phyloP scores from a whole-genome alignment of 2,113 vertebrate genomes.

The Fulmarus glacialis region DNA sequence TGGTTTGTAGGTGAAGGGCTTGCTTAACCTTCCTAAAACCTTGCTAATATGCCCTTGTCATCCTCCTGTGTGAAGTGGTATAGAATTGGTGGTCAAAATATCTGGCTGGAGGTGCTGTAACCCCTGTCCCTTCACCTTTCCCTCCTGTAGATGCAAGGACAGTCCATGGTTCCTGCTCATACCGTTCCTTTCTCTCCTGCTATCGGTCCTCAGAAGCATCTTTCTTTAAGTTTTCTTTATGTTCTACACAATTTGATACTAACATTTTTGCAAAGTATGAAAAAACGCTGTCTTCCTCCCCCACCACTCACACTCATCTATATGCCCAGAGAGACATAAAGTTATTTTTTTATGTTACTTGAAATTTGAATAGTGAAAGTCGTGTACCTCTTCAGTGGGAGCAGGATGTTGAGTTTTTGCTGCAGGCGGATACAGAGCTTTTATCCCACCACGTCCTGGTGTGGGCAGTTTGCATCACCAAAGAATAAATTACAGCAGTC shows the following conservation, averaged over 20 bases:
- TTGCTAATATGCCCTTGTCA: not conserved
- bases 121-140: not conserved
- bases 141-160: not conserved
- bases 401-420: slow-evolving; percentile 34
- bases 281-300: slow-evolving; percentile 33
- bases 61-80: not conserved
- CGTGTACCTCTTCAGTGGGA: slow-evolving; percentile 10
- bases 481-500: not conserved
- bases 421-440: slow-evolving; percentile 41
- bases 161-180: not conserved
- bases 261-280: slow-evolving; percentile 26
- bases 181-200: not conserved
- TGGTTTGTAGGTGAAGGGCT: not conserved
- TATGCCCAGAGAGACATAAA: not conserved
- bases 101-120: not conserved
- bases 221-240: not conserved
- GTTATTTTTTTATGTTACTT: not conserved
- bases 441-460: not conserved
- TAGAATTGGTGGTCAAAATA: not conserved
- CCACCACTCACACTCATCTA: not conserved
- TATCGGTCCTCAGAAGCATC: not conserved
- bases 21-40: not conserved
- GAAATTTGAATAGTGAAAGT: slow-evolving; percentile 55
- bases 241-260: slow-evolving; percentile 40
- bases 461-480: not conserved